Percentiles rank a stretch among this genome's conserved stretches.
phyloP scores from a whole-genome alignment of 2,113 vertebrate genomes.

The Chaetorhynchus papuensis region DNA sequence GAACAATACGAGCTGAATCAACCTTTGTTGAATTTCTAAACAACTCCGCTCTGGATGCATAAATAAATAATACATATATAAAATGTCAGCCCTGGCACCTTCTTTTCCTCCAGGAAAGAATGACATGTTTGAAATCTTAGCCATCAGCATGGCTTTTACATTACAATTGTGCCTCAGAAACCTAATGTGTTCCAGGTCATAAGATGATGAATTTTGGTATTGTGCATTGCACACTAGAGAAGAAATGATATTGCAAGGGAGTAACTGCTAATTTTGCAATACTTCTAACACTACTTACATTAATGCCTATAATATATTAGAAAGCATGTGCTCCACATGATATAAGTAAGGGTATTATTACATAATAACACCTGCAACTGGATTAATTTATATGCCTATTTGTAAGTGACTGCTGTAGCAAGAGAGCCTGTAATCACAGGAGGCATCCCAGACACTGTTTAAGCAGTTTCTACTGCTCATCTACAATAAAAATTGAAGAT shows the following conservation, averaged over 20 bases:
- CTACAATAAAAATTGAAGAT: constrained; percentile 54
- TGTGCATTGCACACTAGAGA: constrained; percentile 8
- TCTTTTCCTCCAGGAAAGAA: constrained; percentile 50
- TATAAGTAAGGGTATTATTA: constrained; percentile 38
- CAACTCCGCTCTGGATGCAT: constrained; percentile 63
- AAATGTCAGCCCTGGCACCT: constrained; percentile 22
- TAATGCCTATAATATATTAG: constrained; percentile 29
- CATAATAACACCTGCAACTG: constrained; percentile 18
- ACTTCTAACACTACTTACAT: constrained; percentile 35
- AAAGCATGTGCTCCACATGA: constrained; percentile 24
- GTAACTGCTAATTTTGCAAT: constrained; percentile 37
- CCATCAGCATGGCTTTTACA: constrained; percentile 33
- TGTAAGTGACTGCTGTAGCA: constrained; percentile 46
- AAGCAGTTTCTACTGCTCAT: constrained; percentile 45
- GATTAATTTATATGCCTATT: constrained; percentile 59
- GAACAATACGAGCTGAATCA: constrained; percentile 76
- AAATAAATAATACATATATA: constrained; percentile 60
- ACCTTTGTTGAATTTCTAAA: constrained; percentile 73
- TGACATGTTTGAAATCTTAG: constrained; percentile 37
- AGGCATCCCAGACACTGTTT: constrained; percentile 25
- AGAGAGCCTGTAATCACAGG: constrained; percentile 42
- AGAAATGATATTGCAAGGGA: constrained; percentile 28
- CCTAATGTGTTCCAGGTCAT: constrained; percentile 49
- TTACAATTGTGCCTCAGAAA: constrained; percentile 35
- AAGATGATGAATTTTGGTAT: constrained; percentile 47